Conservation (phyloP, 92 coral and sea anemone genomes). For the Diadumene lineata region DNA sequence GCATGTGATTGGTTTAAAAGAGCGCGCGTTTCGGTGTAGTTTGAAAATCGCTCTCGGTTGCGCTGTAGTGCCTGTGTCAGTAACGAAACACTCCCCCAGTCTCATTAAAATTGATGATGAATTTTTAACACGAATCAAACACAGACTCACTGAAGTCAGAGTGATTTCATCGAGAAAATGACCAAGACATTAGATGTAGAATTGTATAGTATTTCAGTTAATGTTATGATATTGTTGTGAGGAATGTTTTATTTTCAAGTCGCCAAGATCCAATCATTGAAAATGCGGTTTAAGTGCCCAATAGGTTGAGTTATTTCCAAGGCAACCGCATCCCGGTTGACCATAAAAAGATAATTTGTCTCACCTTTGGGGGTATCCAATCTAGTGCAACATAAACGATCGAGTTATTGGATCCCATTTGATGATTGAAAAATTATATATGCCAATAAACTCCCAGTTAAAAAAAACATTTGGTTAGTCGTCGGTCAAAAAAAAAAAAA, state of each 20-base stretch:
- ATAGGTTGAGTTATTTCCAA: constrained; percentile 13
- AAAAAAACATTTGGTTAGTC: not conserved
- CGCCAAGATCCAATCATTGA: not conserved
- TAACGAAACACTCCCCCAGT: not conserved
- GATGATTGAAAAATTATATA: not conserved
- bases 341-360: constrained; percentile 37
- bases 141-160: not conserved
- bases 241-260: not conserved
- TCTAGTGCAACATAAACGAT: not conserved
- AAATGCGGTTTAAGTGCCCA: constrained; percentile 14
- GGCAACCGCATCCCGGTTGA: constrained; percentile 18
- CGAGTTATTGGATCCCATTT: not conserved
- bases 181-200: too few species aligned
- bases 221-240: too few species aligned
- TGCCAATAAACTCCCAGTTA: not conserved
- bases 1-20: not conserved
- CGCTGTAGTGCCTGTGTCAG: not conserved
- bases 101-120: not conserved
- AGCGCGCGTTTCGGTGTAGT: constrained; percentile 17
- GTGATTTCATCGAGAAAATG: too few species aligned
- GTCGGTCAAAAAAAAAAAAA: not conserved
- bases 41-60: constrained; percentile 2
- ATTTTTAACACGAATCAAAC: not conserved
- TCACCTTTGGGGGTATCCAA: constrained; percentile 10
- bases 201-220: too few species aligned